Base-by-base conservation (phyloP, 2,888 invertebrate species). In the Eupithecia centaureata region DNA sequence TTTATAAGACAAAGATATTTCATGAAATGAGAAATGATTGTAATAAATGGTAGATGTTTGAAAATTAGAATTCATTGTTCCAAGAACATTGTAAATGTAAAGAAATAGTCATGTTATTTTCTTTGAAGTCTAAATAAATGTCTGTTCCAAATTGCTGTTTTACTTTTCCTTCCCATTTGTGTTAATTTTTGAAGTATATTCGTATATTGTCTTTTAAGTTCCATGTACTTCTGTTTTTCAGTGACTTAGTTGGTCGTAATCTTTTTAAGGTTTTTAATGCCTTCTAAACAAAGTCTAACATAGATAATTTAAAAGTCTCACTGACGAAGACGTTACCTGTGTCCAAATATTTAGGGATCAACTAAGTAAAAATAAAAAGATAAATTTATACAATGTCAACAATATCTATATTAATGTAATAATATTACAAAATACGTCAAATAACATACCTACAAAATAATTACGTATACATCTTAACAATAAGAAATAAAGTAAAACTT, bases 111-210 rank as follows among this genome's bases (percentile, higher is more conserved):
- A 79, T 91, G 91, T 92, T 92, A 88, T 87, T 88, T 89, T 89
- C 82, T 88, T 84, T 87, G 87, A 91, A 83, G 86, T 91, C 90
- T 90, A 88, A 92, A 92, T 93, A 92, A 92, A 92, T 92, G 92
- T 92, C 88, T 91, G 92, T 92, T 92, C 88, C 85, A 81, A 84
- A 81, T 71, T 64, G n/a, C 67, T 68, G 69, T 73, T 59, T 84
- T 84, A 87, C 84, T 77, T n/a, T 15, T 28, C 47, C 18, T 56
- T 18, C 30, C 10, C 30, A 54, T 15, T 27, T 15, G 7, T 54
- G 1, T 28, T 54, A 27, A 25, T 56, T 52, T 38, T 13, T 38
- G 10, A 10, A 30, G 2, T n/a, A 3, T 5, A 30, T 0, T 47
- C 47, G 10, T 12, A 3, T 4, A 47, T 22, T 47, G 3, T 42